Evolutionary conservation across 2,888 invertebrate genomes (phyloP).

Genomic region (Macaria liturata): DNA sequence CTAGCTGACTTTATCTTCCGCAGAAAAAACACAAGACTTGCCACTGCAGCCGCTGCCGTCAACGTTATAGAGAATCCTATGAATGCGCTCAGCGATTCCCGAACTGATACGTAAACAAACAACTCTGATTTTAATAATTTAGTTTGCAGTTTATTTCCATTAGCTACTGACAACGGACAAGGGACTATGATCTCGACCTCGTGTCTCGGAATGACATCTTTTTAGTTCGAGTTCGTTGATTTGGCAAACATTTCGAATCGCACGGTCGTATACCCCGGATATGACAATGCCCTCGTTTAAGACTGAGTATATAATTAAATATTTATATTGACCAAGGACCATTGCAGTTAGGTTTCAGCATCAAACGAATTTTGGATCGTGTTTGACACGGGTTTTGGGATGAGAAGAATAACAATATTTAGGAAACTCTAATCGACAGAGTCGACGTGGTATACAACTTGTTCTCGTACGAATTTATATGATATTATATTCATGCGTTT

Average conservation of each 20-base stretch:
- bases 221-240: background rate
- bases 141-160: background rate
- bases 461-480: slow-evolving; percentile 37
- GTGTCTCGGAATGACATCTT: slow-evolving; percentile 6
- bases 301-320: slow-evolving; percentile 20
- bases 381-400: slow-evolving; percentile 19
- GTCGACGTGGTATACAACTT: slow-evolving; percentile 9
- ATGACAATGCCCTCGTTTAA: slow-evolving; percentile 12
- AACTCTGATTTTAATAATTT: background rate
- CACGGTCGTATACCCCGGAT: slow-evolving; percentile 16
- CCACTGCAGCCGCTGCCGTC: slow-evolving; percentile 34
- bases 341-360: slow-evolving; percentile 20
- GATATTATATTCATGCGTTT: slow-evolving; percentile 24
- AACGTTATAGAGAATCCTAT: slow-evolving; percentile 72
- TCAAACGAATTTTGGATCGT: slow-evolving; percentile 22
- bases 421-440: slow-evolving; percentile 15
- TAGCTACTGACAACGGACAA: background rate
- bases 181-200: slow-evolving; percentile 8
- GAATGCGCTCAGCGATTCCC: slow-evolving; percentile 46
- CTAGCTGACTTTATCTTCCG: slow-evolving; percentile 54
- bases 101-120: slow-evolving; percentile 5
- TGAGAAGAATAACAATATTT: slow-evolving; percentile 3
- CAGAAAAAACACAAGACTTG: slow-evolving; percentile 37
- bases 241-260: slow-evolving; percentile 2
- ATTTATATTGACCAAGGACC: slow-evolving; percentile 12